Evolutionary conservation across 2,113 vertebrate genomes (phyloP).

Genomic region (Hydrolagus affinis): DNA sequence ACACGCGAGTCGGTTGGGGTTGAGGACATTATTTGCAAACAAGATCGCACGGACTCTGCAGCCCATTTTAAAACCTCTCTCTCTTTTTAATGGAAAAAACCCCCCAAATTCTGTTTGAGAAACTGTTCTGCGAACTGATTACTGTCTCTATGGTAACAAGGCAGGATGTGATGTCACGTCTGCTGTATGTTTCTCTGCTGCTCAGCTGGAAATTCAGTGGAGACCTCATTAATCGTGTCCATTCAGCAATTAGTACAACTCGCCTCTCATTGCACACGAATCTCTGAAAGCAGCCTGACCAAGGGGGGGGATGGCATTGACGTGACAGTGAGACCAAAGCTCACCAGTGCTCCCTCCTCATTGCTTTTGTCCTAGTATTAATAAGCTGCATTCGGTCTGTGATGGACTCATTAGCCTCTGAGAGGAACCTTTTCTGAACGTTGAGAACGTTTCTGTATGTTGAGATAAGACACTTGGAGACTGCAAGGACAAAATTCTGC

Average conservation of each 20-base stretch:
- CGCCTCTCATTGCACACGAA: not conserved
- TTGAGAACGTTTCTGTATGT: not conserved
- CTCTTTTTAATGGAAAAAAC: not conserved
- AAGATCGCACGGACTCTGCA: not conserved
- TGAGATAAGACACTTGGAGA: not conserved
- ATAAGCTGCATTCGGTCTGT: not conserved
- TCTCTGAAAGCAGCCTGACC: not conserved
- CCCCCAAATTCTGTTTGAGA: not conserved
- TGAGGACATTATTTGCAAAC: no score
- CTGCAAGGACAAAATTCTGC: no score
- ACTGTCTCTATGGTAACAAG: constrained; percentile 16
- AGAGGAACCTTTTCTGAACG: not conserved
- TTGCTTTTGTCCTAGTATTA: not conserved
- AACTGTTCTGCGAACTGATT: constrained; percentile 10
- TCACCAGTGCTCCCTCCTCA: not conserved
- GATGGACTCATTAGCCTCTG: not conserved
- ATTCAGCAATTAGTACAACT: constrained; percentile 12
- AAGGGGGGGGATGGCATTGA: not conserved
- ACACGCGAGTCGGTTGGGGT: no score
- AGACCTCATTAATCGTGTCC: not conserved
- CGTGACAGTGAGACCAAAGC: not conserved
- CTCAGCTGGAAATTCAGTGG: not conserved
- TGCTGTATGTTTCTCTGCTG: not conserved
- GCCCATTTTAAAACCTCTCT: not conserved
- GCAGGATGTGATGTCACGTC: constrained; percentile 1